Evolutionary conservation across 2,888 invertebrate species (phyloP), one percentile per base, ranked within the genome.

Genomic region (Lasioglossum pauxillum): DNA sequence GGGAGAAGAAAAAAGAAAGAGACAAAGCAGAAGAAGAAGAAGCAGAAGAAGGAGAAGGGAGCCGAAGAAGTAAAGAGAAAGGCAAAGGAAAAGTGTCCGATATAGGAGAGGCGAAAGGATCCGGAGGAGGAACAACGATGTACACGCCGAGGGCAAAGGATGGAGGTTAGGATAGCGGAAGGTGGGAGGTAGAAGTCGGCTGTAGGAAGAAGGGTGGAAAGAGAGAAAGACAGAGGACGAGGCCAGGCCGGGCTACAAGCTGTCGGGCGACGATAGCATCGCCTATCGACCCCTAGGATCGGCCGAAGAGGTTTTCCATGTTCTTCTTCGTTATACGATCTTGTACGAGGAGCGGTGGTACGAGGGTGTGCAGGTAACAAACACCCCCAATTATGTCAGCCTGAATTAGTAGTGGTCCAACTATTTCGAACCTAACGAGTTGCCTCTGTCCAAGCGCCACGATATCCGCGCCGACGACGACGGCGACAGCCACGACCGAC

Each of bases 301-400:
- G 93, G 92, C 92, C 92, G 93, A 94, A 95, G 94, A 95, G 95
- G 95, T 95, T 95, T 95, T 95, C 95, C 95, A 92, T 95, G 95
- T 95, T 95, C 94, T 93, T 94, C 93, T 93, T 95, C 94, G 94
- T 95, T 95, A 95, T 95, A 94, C 94, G 94, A 94, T 95, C 94
- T 94, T 93, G 94, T 93, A 93, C 92, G 91, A 92, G 92, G 88
- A 91, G 88, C 89, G 90, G 82, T 90, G 88, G 91, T 91, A 92
- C 91, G 92, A 92, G 93, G 93, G 94, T 94, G 94, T 92, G 92
- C 94, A 95, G 95, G 94, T 95, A 95, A 95, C 95, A 93, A 95
- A 94, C 94, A 95, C 94, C 94, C 95, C 94, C 94, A 95, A 95
- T 95, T 95, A 95, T 94, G 95, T 95, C 94, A 93, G 93, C 92